Evolutionary conservation across 2,888 invertebrate genomes (phyloP), one percentile per base, ranked within the genome.

Genomic region (Agonum fuliginosum): DNA sequence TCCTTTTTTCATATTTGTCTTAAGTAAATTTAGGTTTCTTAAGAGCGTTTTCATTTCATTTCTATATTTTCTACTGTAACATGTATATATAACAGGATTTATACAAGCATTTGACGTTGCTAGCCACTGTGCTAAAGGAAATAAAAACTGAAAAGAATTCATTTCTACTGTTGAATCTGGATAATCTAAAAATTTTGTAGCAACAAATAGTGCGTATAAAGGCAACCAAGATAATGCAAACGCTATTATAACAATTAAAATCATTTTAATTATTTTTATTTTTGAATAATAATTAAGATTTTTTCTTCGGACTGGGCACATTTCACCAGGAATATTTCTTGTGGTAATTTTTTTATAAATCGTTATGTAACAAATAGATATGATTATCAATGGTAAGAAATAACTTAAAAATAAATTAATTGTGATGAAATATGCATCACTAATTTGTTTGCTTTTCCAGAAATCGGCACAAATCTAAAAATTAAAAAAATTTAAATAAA

Each of bases 381-480:
- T 74, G 12, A 58, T 43, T 17, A 62, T 6, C 8, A 74, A 27
- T 27, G 73, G 73, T 5, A 74, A 43, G 14, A 74, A 41, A 27
- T 74, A 74, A 62, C 62, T 74, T 54, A 74, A 74, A 24, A 62
- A 37, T 6, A 74, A 22, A 43, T 74, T 62, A 1, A 74, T 41
- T 22, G 22, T 24, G 2, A 74, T 58, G 43, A 74, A 74, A 74
- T 74, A 74, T 5, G 73, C 54, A 62, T 74, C 73, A 41, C 37
- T 12, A 41, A 14, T 14, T 37, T 24, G 2, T 62, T 74, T 74
- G 34, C 34, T 74, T 14, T 37, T 19, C 73, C 73, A 74, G 17
- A 62, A 58, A 62, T 74, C 73, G 12, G 73, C 17, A 58, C 73
- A 74, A 22, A 74, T 74, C 73, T 74, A 37, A n/a, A 72, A 72